phyloP scores from a whole-genome alignment of 2,113 vertebrate genomes.

The Pollimyrus isidori region DNA sequence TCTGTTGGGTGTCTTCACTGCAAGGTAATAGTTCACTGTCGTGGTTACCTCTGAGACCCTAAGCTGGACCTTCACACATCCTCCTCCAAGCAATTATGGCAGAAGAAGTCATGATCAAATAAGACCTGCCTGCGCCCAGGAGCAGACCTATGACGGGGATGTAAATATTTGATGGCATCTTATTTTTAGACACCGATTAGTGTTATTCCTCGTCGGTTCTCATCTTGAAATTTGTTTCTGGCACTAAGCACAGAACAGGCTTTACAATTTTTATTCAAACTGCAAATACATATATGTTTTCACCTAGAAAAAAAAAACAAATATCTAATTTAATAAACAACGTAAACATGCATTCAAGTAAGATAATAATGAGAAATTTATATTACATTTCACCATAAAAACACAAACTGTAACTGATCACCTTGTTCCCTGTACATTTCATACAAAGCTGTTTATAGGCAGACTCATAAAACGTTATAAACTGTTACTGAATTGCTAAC shows the following conservation, averaged over 20 bases:
- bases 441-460: background rate
- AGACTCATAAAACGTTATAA: background rate
- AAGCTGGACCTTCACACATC: background rate
- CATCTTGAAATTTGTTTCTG: background rate
- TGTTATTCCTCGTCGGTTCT: background rate
- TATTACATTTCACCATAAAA: background rate
- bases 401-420: background rate
- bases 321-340: background rate
- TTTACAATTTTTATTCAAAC: background rate
- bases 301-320: background rate
- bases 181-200: background rate
- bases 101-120: background rate
- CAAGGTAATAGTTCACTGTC: background rate
- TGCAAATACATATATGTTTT: constrained; percentile 13
- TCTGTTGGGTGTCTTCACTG: background rate
- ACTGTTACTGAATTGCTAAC: background rate
- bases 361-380: background rate
- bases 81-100: background rate
- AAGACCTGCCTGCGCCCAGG: background rate
- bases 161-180: background rate
- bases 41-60: background rate
- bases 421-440: constrained; percentile 17
- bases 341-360: background rate
- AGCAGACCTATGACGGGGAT: background rate
- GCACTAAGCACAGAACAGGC: background rate